Base-by-base conservation (phyloP, 2,888 invertebrate genomes). In the Ornithoptera priamus region DNA sequence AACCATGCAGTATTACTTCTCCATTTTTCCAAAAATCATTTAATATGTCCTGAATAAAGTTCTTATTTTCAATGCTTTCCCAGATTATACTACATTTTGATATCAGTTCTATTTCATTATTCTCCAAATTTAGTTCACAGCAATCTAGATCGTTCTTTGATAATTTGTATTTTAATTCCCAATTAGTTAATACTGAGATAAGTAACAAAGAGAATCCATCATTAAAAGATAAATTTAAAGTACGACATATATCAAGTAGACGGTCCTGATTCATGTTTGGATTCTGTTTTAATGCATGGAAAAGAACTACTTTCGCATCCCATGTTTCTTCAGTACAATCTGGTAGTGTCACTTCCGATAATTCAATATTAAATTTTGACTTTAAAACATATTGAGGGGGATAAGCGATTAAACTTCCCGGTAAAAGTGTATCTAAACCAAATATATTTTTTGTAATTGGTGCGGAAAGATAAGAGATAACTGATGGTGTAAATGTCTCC, bases 1-100 rank as follows among this genome's bases (percentile, higher is more conserved):
- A 87, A 30, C 91, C 90, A 72, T 92, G 89, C 71, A 93, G 80
- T 56, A 88, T 84, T 8, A 92, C 85, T 83, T 93, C 93, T 22
- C 93, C 93, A 74, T 87, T 90, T 79, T 87, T 90, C 90, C 93
- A 93, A 75, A 93, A 88, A 78, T 92, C 91, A 57, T 80, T 86
- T 53, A 93, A 80, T 70, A 92, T 80, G 70, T 92, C 90, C 73
- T 78, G 85, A 53, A 90, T 71, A 74, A 90, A 88, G 60, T 87
- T 85, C 80, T 86, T 92, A 68, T 84, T 85, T 58, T 85, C 83
- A 72, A 93, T 85, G 76, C 88, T 92, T 71, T 90, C 87, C 88
- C 92, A 90, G 73, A 93, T 80, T 53, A 81, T 74, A 62, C 81
- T 77, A 77, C 92, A 90, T 78, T 81, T 86, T n/a, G 77, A 70